Conservation (phyloP, 2,888 invertebrate genomes). For the Phlogophora meticulosa region DNA sequence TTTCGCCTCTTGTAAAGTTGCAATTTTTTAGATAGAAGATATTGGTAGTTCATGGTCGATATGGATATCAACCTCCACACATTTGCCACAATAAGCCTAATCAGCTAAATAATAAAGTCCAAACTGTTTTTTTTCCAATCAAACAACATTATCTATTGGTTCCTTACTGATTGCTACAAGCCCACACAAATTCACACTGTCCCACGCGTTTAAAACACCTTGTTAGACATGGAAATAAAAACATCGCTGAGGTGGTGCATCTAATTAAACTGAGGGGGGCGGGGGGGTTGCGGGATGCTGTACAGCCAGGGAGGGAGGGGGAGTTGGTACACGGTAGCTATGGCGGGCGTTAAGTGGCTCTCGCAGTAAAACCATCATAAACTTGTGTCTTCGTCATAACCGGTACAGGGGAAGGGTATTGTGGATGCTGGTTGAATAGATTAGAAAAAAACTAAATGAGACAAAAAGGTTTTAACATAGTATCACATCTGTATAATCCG, state of each 20-base stretch:
- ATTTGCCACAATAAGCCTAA: background rate
- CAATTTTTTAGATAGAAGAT: no score
- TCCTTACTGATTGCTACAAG: constrained; percentile 32
- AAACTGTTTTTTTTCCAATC: background rate
- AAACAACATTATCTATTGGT: background rate
- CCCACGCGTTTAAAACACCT: constrained; percentile 69
- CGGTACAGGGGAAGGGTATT: constrained; percentile 72
- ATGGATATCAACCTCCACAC: no score
- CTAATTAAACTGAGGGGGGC: constrained; percentile 76
- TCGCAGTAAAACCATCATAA: constrained; percentile 89
- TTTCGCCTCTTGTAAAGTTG: no score
- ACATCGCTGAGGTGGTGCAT: constrained; percentile 78
- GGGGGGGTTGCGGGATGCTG: constrained; percentile 51
- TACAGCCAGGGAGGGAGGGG: constrained; percentile 60
- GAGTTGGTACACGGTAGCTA: constrained; percentile 80
- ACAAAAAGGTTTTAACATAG: no score
- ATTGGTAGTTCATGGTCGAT: no score
- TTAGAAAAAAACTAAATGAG: background rate
- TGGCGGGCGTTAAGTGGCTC: constrained; percentile 87
- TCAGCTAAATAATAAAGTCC: background rate
- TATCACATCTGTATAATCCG: no score
- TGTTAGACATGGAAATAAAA: constrained; percentile 76
- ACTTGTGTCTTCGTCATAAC: constrained; percentile 84
- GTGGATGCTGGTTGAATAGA: constrained; percentile 21
- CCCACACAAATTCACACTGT: constrained; percentile 53